Evolutionary conservation across 2,888 invertebrate genomes (phyloP).

Genomic region (Nipponacmea schrenckii): DNA sequence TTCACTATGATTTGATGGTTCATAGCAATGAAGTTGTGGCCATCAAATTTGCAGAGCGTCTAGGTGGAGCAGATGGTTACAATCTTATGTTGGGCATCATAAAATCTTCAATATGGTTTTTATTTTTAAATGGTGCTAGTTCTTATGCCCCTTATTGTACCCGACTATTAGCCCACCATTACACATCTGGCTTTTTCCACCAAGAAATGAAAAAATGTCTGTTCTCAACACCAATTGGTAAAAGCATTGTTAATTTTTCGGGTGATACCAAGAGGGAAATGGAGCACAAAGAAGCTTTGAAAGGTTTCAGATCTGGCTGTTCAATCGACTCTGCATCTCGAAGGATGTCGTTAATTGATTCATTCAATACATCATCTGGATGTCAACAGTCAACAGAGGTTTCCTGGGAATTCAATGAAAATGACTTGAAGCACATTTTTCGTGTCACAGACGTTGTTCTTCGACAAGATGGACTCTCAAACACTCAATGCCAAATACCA

Average conservation of each 20-base stretch:
- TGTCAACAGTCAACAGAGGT: background rate
- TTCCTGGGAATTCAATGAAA: conserved; percentile 16
- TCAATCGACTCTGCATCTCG: conserved; percentile 18
- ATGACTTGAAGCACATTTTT: conserved; percentile 23
- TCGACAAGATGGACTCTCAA: conserved; percentile 17
- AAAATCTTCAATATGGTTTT: conserved; percentile 14
- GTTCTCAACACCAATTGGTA: conserved; percentile 24
- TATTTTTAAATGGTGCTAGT: conserved; percentile 26
- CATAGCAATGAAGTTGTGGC: conserved; percentile 32
- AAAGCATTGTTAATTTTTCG: conserved; percentile 27
- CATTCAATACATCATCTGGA: background rate
- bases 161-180: conserved; percentile 23
- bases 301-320: conserved; percentile 24
- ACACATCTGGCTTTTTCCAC: conserved; percentile 26
- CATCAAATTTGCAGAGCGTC: conserved; percentile 24
- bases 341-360: conserved; percentile 25
- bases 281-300: conserved; percentile 28
- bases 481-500: background rate
- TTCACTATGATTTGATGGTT: conserved; percentile 4
- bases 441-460: conserved; percentile 18
- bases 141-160: conserved; percentile 30
- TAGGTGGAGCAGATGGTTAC: conserved; percentile 28
- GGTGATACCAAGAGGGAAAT: conserved; percentile 30
- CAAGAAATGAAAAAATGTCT: conserved; percentile 24
- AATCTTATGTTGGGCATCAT: background rate